Conservation (phyloP, 2,888 invertebrate genomes). For the Drosophila pseudotalamancana region DNA sequence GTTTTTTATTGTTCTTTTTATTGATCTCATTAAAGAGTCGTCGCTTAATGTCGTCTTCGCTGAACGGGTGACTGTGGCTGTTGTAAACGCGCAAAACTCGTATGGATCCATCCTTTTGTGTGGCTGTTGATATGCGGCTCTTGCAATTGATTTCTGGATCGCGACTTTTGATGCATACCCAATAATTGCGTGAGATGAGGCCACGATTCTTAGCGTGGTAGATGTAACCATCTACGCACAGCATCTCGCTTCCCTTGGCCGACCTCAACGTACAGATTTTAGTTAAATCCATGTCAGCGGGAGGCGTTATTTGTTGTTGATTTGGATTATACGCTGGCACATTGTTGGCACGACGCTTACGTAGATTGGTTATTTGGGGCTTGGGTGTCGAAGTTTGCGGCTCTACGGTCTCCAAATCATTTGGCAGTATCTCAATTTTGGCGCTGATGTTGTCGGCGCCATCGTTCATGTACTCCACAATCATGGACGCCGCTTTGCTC, state of each 20-base stretch:
- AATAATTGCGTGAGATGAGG: slow-evolving; percentile 76
- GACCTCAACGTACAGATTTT: slow-evolving; percentile 80
- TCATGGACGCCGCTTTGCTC: slow-evolving; percentile 51
- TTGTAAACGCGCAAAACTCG: slow-evolving; percentile 76
- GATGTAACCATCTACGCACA: slow-evolving; percentile 80
- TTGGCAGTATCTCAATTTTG: slow-evolving; percentile 60
- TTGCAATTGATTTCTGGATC: slow-evolving; percentile 76
- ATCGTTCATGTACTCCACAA: slow-evolving; percentile 68
- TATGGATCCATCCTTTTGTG: slow-evolving; percentile 68
- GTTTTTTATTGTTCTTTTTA: slow-evolving; percentile 66
- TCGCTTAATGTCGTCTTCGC: slow-evolving; percentile 77
- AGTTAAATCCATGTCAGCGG: slow-evolving; percentile 69
- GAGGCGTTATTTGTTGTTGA: slow-evolving; percentile 1
- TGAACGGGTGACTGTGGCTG: slow-evolving; percentile 72
- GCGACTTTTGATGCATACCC: slow-evolving; percentile 81
- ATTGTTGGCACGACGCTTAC: slow-evolving; percentile 37
- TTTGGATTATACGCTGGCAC: neutral
- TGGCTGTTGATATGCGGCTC: slow-evolving; percentile 78
- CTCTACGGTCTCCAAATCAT: slow-evolving; percentile 26
- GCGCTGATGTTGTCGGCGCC: slow-evolving; percentile 67
- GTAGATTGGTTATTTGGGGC: slow-evolving; percentile 57
- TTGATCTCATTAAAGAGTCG: slow-evolving; percentile 78
- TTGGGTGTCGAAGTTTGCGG: slow-evolving; percentile 38
- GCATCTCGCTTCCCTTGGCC: slow-evolving; percentile 80
- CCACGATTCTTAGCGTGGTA: slow-evolving; percentile 78